phyloP scores from a whole-genome alignment of 2,888 invertebrate species.

The Meteorus colon region DNA sequence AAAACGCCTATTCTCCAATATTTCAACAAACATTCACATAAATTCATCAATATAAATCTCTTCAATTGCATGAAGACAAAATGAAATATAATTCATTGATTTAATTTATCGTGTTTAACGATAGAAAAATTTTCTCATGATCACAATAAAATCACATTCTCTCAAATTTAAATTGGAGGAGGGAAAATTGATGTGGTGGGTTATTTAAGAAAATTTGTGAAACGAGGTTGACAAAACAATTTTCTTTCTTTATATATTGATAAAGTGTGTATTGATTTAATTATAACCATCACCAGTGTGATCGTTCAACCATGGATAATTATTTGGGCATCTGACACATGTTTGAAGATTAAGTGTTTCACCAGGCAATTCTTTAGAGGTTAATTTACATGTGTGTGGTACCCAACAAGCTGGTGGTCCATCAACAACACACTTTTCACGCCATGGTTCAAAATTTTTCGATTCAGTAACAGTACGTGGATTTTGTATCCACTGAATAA shows the following conservation, averaged over 20 bases:
- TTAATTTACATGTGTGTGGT: slow-evolving; percentile 92
- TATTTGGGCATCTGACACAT: slow-evolving; percentile 93
- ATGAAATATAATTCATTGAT: background rate
- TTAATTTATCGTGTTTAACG: background rate
- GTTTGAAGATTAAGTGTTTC: slow-evolving; percentile 95
- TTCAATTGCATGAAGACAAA: slow-evolving; percentile 29
- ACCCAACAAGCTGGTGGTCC: slow-evolving; percentile 89
- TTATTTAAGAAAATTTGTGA: background rate
- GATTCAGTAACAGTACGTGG: slow-evolving; percentile 88
- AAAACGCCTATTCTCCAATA: slow-evolving; percentile 32
- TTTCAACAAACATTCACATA: slow-evolving; percentile 16
- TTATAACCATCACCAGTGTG: slow-evolving; percentile 93
- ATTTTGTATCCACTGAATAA: slow-evolving; percentile 96
- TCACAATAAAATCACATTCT: too few relatives aligned
- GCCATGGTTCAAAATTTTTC: slow-evolving; percentile 95
- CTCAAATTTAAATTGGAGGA: too few relatives aligned
- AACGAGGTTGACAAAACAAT: background rate
- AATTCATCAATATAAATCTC: background rate
- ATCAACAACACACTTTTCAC: slow-evolving; percentile 93
- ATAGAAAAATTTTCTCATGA: too few relatives aligned
- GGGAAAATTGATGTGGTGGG: too few relatives aligned
- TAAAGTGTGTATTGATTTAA: slow-evolving; percentile 74
- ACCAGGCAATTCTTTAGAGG: slow-evolving; percentile 94
- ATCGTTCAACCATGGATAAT: slow-evolving; percentile 96
- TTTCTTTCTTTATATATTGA: background rate